phyloP scores from a whole-genome alignment of 53 echinoderm and acorn worm genomes.

The Pentamera pediparva region DNA sequence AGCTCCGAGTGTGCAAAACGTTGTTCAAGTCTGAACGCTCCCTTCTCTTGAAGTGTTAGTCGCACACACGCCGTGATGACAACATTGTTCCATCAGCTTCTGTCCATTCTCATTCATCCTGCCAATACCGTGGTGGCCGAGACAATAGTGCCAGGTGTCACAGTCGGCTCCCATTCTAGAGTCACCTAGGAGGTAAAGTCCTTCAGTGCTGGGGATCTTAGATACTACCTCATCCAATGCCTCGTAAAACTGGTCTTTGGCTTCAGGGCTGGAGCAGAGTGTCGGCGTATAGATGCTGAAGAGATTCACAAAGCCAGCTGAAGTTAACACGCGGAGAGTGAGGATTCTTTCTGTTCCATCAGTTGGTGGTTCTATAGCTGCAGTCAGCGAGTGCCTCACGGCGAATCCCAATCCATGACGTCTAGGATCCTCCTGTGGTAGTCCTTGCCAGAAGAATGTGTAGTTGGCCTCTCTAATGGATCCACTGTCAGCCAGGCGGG shows the following conservation, averaged over 20 bases:
- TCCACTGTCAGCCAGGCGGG: slow-evolving; percentile 2
- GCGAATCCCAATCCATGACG: slow-evolving; percentile 18
- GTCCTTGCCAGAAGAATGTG: slow-evolving; percentile 46
- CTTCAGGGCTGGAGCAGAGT: not conserved
- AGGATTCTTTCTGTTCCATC: slow-evolving; percentile 9
- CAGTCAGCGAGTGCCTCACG: slow-evolving; percentile 13
- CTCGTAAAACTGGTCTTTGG: slow-evolving; percentile 30
- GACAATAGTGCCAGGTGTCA: slow-evolving; percentile 20
- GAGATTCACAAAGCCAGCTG: slow-evolving; percentile 12
- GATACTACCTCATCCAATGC: not conserved
- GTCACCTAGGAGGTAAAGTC: not conserved
- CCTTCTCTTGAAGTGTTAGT: slow-evolving; percentile 50
- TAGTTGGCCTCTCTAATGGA: slow-evolving; percentile 26
- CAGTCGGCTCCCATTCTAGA: slow-evolving; percentile 25
- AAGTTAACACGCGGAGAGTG: not conserved
- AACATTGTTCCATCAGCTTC: slow-evolving; percentile 35
- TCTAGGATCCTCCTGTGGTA: slow-evolving; percentile 8
- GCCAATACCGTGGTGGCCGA: slow-evolving; percentile 32
- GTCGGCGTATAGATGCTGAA: slow-evolving; percentile 14
- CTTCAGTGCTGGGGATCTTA: not conserved
- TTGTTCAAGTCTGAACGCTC: no score
- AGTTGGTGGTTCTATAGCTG: not conserved
- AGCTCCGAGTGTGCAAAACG: no score
- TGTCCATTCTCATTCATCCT: slow-evolving; percentile 43
- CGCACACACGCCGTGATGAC: slow-evolving; percentile 26